These are phyloP conservation scores for Ispidina picta DNA, from an alignment of 2,797 vertebrate species.

Conservation along the genomic window DNA sequence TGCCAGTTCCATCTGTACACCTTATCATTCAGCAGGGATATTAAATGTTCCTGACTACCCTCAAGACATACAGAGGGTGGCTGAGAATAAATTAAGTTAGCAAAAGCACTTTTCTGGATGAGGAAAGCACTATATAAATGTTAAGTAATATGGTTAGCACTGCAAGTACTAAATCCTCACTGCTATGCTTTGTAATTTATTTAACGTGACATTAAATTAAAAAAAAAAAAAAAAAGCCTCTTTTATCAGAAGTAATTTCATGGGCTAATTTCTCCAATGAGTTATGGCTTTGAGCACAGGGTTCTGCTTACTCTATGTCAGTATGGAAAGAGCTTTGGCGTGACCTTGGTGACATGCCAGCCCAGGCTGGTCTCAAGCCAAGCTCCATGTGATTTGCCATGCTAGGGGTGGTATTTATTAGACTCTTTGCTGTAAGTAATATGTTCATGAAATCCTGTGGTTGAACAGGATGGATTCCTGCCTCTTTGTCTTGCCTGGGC, in stretches of 20 bases:
- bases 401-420: background rate
- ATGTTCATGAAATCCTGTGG: background rate
- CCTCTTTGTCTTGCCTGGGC: background rate
- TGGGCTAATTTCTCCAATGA: background rate
- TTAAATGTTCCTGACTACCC: background rate
- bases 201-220: conserved; percentile 22
- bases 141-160: background rate
- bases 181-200: background rate
- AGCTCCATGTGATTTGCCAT: background rate
- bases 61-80: background rate
- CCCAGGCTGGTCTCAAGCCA: background rate
- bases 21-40: background rate
- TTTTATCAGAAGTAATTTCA: conserved; percentile 15
- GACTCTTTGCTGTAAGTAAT: background rate
- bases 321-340: background rate
- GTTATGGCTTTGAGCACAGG: background rate
- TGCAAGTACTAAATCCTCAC: background rate
- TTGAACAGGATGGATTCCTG: background rate
- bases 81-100: conserved; percentile 13
- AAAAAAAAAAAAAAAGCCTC: background rate
- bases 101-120: background rate
- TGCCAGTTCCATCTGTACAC: background rate
- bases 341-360: background rate
- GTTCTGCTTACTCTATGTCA: background rate
- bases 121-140: background rate